A percentile compares a stretch with the other conserved stretches of the same genome.
Conservation (phyloP, 2,113 vertebrate species). For the Gymnobelideus leadbeateri region DNA sequence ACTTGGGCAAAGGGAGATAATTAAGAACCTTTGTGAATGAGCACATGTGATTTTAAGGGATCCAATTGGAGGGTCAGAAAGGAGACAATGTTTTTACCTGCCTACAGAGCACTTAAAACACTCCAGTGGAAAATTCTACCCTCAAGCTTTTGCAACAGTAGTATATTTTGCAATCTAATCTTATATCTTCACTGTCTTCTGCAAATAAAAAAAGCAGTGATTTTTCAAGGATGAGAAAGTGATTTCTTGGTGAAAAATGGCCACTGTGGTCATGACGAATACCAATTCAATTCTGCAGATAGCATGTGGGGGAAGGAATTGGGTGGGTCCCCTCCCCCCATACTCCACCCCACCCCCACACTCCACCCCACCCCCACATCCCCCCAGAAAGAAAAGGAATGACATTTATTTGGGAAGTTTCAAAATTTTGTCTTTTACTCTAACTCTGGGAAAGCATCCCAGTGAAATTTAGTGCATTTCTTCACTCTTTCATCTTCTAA, state of each 20-base stretch:
- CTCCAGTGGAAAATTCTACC: conserved; percentile 26
- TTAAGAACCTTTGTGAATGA: conserved; percentile 11
- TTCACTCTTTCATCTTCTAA: conserved; percentile 41
- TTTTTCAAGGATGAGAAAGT: conserved; percentile 31
- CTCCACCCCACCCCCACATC: too few species aligned
- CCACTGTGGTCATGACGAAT: neutral
- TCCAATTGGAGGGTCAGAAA: neutral
- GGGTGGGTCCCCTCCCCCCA: too few species aligned
- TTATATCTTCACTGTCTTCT: conserved; percentile 33
- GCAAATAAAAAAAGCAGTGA: conserved; percentile 13
- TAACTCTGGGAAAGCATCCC: conserved; percentile 1
- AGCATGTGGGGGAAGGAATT: neutral
- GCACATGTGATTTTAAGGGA: neutral
- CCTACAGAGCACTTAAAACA: conserved; percentile 17
- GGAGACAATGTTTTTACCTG: neutral
- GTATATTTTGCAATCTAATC: neutral
- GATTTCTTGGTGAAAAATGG: conserved; percentile 30
- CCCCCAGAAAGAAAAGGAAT: conserved; percentile 5
- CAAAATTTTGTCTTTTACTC: conserved; percentile 34
- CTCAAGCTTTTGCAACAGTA: neutral
- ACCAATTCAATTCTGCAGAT: neutral
- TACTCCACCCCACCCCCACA: too few species aligned
- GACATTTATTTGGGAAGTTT: conserved; percentile 2
- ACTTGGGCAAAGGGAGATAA: conserved; percentile 19
- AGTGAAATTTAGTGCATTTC: neutral